Evolutionary conservation across 2,797 vertebrate species (phyloP).

Genomic region (Gymnopithys bicolor): DNA sequence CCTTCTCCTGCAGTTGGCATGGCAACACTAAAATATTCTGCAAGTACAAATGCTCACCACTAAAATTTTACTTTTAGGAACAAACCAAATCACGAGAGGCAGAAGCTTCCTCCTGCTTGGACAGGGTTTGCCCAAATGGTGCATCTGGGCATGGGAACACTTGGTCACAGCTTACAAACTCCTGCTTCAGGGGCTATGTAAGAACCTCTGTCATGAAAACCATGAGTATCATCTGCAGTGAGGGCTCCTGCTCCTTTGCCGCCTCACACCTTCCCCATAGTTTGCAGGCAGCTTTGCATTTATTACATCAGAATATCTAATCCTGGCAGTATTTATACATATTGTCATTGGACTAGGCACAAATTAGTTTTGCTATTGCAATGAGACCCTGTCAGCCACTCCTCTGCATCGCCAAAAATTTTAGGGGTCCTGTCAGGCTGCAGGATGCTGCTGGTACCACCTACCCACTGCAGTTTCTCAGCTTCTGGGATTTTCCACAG

Average conservation of each 20-base stretch:
- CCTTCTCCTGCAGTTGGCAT: slow-evolving; percentile 68
- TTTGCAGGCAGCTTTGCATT: slow-evolving; percentile 43
- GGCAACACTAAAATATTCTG: slow-evolving; percentile 71
- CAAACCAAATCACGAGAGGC: slow-evolving; percentile 5
- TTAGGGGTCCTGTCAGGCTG: not conserved
- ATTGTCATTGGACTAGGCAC: slow-evolving; percentile 26
- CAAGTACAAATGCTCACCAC: slow-evolving; percentile 34
- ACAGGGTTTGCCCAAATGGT: slow-evolving; percentile 2
- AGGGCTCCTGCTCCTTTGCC: not conserved
- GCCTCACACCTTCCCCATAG: not conserved
- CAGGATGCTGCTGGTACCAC: not conserved
- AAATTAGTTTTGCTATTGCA: slow-evolving; percentile 31
- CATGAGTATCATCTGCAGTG: not conserved
- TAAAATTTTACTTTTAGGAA: slow-evolving; percentile 58
- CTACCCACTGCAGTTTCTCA: not conserved
- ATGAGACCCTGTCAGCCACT: not conserved
- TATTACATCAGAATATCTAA: slow-evolving; percentile 56
- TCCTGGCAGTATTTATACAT: slow-evolving; percentile 32
- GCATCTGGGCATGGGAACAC: not conserved
- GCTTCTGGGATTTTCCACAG: not conserved
- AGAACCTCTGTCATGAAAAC: not conserved
- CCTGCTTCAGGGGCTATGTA: not conserved
- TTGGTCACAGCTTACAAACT: not conserved
- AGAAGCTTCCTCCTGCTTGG: not conserved
- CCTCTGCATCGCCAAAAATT: not conserved